A percentile compares a stretch with the other conserved stretches of the same genome.
Conservation (phyloP, 2,888 invertebrate genomes). For the Metallyticus violacea region DNA sequence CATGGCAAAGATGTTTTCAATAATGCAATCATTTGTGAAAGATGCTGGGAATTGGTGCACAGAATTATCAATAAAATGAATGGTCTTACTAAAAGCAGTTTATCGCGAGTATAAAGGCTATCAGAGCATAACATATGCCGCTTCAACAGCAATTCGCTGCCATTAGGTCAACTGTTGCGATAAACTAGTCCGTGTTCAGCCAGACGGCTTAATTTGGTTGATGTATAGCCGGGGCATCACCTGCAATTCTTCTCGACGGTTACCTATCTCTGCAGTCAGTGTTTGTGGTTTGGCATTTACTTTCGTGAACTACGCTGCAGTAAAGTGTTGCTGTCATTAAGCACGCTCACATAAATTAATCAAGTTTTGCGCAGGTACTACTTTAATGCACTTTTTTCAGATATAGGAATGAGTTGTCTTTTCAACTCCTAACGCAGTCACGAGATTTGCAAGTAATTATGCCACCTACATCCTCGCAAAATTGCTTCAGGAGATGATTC, state of each 20-base stretch:
- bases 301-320: background rate
- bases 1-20: too few relatives aligned
- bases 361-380: background rate
- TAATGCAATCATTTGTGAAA: too few relatives aligned
- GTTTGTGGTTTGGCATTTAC: too few relatives aligned
- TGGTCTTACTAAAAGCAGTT: too few relatives aligned
- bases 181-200: background rate
- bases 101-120: background rate
- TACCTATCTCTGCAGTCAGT: background rate
- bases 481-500: too few relatives aligned
- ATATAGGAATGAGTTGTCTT: background rate
- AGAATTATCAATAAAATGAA: too few relatives aligned
- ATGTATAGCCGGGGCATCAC: background rate
- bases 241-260: background rate
- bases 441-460: too few relatives aligned
- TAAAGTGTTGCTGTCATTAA: background rate
- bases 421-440: too few relatives aligned
- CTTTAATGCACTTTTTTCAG: too few relatives aligned
- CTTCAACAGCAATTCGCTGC: background rate
- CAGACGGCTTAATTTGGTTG: background rate
- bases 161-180: background rate
- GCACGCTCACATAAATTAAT: background rate
- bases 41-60: too few relatives aligned
- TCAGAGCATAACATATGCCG: background rate
- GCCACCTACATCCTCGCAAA: too few relatives aligned